Evolutionary conservation across 2,888 invertebrate genomes (phyloP), one percentile per base, ranked within the genome.

Genomic region (Tipula vernalis): DNA sequence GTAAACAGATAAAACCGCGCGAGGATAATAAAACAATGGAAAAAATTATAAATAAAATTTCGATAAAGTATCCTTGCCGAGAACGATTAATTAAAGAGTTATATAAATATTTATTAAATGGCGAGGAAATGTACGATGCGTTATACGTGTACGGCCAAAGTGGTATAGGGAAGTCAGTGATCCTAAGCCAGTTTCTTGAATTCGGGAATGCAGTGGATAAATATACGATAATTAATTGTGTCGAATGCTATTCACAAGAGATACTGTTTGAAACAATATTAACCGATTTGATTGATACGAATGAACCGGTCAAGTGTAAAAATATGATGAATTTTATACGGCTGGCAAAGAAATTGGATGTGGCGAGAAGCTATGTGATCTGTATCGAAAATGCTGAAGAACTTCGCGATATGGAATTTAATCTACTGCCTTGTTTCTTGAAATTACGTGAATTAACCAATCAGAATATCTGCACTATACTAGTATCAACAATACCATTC

Each of bases 361-460:
- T 89, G 28, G 90, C 91, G 86, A 90, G 92, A 86, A 93, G 94
- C 5, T 93, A 94, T 28, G 92, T 96, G 51, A 92, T 96, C 88
- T 93, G 96, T 36, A 92, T 98, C 86, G 97, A 98, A 90, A 95
- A 96, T 90, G 96, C 96, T 42, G 97, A 98, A 88, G 93, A 95
- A 88, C 91, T 98, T 28, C 93, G 96, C 84, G 94, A 94, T 87
- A 94, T 96, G 93, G 96, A 96, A 88, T 92, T 92, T 13, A 95
- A 94, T 90, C 92, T 97, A 88, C 92, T 98, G 87, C 94, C 95
- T 57, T 94, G 94, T 3, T 94, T 98, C 88, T 90, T 96, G 86
- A 93, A 95, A 86, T 91, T 98, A 0, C 94, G 94, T 88, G 96
- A 98, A 91, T 91, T 97, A 39, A 94, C 95, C 83, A 93, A 92